A percentile compares a stretch with the other conserved stretches of the same genome.
Conservation (phyloP, 2,113 vertebrate genomes). For the Canis aureus region DNA sequence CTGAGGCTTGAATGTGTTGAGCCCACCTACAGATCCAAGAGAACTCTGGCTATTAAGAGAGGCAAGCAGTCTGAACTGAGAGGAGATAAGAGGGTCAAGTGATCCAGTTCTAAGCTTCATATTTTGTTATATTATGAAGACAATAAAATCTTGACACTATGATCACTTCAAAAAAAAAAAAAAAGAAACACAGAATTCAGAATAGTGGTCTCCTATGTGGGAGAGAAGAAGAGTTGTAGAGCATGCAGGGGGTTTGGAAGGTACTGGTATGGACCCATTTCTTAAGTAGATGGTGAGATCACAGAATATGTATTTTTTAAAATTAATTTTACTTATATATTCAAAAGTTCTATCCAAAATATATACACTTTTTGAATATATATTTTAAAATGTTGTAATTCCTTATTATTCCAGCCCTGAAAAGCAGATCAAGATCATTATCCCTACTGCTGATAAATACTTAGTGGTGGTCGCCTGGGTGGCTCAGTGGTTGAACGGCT, state of each 20-base stretch:
- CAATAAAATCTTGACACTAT: neutral
- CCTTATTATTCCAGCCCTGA: slow-evolving; percentile 42
- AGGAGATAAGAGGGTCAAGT: neutral
- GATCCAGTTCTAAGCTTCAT: neutral
- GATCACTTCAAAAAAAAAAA: neutral
- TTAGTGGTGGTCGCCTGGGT: neutral
- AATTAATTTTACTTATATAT: neutral
- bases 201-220: neutral
- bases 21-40: neutral
- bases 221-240: neutral
- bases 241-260: neutral
- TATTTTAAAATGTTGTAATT: neutral
- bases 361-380: neutral
- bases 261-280: neutral
- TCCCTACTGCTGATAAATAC: neutral
- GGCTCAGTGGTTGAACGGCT: no score
- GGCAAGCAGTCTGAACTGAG: neutral
- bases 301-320: neutral
- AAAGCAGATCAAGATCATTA: slow-evolving; percentile 10
- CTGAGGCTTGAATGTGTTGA: neutral
- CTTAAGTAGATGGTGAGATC: neutral
- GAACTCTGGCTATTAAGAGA: neutral
- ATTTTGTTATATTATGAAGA: neutral
- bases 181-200: neutral
- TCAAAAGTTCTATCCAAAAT: neutral